These are phyloP conservation scores for Eilema sororculum DNA, from an alignment of 2,888 invertebrate genomes.

Conservation along the genomic window DNA sequence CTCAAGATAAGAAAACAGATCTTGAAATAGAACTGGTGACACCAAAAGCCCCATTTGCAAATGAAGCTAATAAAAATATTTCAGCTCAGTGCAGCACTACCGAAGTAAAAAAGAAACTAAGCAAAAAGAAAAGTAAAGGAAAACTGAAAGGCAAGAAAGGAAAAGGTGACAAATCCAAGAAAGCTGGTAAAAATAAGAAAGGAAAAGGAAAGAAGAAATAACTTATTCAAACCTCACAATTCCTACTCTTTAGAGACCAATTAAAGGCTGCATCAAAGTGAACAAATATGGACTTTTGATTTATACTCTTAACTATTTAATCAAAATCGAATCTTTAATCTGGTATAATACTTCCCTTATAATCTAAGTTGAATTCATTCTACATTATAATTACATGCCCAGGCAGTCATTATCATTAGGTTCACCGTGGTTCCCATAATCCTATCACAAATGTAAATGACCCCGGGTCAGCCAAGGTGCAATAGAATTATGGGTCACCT, in stretches of 20 bases:
- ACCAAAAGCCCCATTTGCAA: conserved; percentile 70
- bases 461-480: too few species aligned
- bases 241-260: neutral
- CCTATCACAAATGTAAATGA: too few species aligned
- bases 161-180: conserved; percentile 30
- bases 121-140: conserved; percentile 44
- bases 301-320: neutral
- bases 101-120: conserved; percentile 50
- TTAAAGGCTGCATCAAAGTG: neutral
- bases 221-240: neutral
- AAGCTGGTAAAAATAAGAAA: conserved; percentile 47
- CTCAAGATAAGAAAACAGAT: conserved; percentile 80
- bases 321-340: neutral
- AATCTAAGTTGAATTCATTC: neutral
- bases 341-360: neutral
- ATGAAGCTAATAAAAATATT: conserved; percentile 58
- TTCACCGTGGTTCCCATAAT: too few species aligned
- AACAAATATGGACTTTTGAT: neutral
- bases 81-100: conserved; percentile 66
- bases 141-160: conserved; percentile 42
- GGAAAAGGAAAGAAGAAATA: conserved; percentile 50
- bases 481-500: too few species aligned
- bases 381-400: neutral
- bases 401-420: too few species aligned
- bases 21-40: conserved; percentile 82